Percentiles rank a stretch among this genome's conserved stretches.
phyloP scores from a whole-genome alignment of 2,113 vertebrate species.

The Columbina picui region DNA sequence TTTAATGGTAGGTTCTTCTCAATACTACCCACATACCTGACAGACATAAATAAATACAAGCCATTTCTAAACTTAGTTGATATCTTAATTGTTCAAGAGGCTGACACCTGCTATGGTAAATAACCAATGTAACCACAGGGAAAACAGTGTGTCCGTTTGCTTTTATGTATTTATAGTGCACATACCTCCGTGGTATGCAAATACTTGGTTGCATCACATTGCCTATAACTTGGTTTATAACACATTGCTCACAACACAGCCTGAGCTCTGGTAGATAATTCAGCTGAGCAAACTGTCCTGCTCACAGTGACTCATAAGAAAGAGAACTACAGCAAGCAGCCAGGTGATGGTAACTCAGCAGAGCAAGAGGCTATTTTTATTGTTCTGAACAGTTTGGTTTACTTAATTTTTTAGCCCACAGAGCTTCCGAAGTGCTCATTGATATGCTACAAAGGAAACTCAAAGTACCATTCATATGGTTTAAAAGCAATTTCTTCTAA shows the following conservation, averaged over 20 bases:
- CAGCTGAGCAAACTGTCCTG: constrained; percentile 14
- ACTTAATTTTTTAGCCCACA: not conserved
- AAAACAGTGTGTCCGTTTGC: not conserved
- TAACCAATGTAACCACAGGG: not conserved
- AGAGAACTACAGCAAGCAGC: not conserved
- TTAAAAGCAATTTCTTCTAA: not conserved
- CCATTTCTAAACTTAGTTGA: not conserved
- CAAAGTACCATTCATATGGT: not conserved
- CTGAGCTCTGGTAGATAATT: not conserved
- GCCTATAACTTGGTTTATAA: not conserved
- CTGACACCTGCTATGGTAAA: constrained; percentile 16
- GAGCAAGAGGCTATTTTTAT: not conserved
- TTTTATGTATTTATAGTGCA: constrained; percentile 24
- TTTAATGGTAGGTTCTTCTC: not conserved
- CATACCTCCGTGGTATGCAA: constrained; percentile 3
- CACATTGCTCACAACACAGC: not conserved
- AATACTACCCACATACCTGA: not conserved
- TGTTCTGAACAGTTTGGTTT: not conserved
- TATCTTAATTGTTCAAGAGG: not conserved
- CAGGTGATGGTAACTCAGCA: not conserved
- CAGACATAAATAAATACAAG: not conserved
- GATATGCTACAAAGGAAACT: not conserved
- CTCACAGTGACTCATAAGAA: not conserved
- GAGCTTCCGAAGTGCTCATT: not conserved
- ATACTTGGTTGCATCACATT: not conserved